Evolutionary conservation across 2,797 vertebrate genomes (phyloP), one percentile per base, ranked within the genome.

Genomic region (Betta splendens): DNA sequence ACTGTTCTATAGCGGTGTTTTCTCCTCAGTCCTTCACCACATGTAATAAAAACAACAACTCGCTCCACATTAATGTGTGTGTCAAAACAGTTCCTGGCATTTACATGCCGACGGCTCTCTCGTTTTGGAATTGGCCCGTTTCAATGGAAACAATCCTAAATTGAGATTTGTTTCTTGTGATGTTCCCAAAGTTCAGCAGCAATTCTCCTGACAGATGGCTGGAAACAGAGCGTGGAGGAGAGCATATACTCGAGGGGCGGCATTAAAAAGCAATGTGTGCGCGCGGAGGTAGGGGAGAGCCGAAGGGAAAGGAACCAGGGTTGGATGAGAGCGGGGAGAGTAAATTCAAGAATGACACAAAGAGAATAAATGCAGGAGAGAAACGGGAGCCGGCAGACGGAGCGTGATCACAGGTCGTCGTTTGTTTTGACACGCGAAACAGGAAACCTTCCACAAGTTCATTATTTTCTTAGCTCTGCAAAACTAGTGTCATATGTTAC

Each of bases 121-220:
- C 9, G 0, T 2, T 57, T 35, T 61, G 39, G 38, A 70, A 37
- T 37, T 37, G 39, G 7, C 6, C 20, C 9, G 7, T 50, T 32
- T 22, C 6, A 36, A 22, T 7, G 16, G 47, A 54, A 60, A 75
- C 13, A 1, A 4, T 10, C 3, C 33, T 28, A 43, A 61, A 57
- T 50, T 20, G 8, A 4, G 29, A 45, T 51, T 46, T 7, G 3
- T 60, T 39, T 31, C 45, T 48, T 15, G 23, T 40, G 68, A 67
- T 23, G 64, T 69, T 72, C 77, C 23, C 21, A 52, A 81, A 80
- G 77, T 81, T 85, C 66, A 77, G 29, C 31, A 9, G 15, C 55
- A 70, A 72, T 48, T 42, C 67, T 67, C 61, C 2, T 6, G 69
- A 64, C 73, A 50, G 65, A 61, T 67, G 69, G 83, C 63, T 73